These are phyloP conservation scores for Phortica magna DNA, from an alignment of 2,888 invertebrate species.

Conservation along the genomic window DNA sequence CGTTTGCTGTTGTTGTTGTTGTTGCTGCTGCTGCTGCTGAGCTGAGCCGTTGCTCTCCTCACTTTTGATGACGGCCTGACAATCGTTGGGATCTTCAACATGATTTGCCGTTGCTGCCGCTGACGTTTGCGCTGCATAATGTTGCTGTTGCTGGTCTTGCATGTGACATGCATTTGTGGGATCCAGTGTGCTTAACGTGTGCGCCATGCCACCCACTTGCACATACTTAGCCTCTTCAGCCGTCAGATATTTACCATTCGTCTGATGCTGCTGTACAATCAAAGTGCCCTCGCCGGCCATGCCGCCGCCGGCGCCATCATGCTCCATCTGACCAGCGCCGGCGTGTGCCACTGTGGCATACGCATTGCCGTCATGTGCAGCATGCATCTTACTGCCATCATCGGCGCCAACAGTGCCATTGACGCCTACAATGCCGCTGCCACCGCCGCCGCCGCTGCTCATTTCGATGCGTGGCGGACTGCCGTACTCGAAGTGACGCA, in stretches of 20 bases:
- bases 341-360: constrained; percentile 77
- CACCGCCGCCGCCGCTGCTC: constrained; percentile 66
- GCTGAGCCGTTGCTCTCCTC: constrained; percentile 66
- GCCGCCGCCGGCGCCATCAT: constrained; percentile 36
- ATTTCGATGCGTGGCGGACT: constrained; percentile 77
- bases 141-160: constrained; percentile 51
- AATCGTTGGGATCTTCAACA: constrained; percentile 68
- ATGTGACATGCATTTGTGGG: constrained; percentile 68
- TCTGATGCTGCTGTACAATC: constrained; percentile 62
- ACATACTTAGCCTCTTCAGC: constrained; percentile 77
- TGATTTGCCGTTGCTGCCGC: constrained; percentile 42
- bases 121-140: constrained; percentile 49
- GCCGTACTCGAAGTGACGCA: constrained; percentile 79
- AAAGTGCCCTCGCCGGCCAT: constrained; percentile 51
- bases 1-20: constrained; percentile 68
- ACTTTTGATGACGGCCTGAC: constrained; percentile 77
- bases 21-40: constrained; percentile 43
- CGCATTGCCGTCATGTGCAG: constrained; percentile 77
- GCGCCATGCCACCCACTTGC: constrained; percentile 59
- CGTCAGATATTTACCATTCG: constrained; percentile 75
- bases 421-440: constrained; percentile 39
- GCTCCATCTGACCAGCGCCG: constrained; percentile 63
- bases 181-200: constrained; percentile 68
- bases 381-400: constrained; percentile 79
- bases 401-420: constrained; percentile 71